Percentiles rank a stretch among this genome's conserved stretches.
Evolutionary conservation across 2,888 invertebrate species (phyloP).

Genomic region (Pimpla rufipes): DNA sequence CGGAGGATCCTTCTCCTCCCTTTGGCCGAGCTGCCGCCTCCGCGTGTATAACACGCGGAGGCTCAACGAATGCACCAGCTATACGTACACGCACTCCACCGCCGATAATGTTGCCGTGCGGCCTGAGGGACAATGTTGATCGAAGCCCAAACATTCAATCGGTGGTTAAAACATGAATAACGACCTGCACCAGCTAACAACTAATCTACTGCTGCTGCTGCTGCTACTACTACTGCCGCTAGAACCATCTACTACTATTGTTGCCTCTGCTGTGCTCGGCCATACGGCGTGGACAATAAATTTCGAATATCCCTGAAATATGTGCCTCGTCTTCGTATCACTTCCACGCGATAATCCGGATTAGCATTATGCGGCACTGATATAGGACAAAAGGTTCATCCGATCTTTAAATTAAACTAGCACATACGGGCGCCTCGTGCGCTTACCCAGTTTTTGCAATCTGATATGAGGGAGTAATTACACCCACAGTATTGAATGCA

Average conservation of each 20-base stretch:
- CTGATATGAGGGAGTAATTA: too few relatives aligned
- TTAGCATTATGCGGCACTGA: background rate
- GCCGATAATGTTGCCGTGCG: slow-evolving; percentile 28
- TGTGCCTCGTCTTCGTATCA: slow-evolving; percentile 3
- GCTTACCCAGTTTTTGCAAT: too few relatives aligned
- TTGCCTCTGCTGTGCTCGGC: too few relatives aligned
- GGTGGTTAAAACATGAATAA: slow-evolving; percentile 42
- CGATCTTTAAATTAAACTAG: too few relatives aligned
- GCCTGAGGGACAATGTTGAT: slow-evolving; percentile 34
- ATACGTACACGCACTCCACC: slow-evolving; percentile 2
- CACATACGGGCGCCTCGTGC: too few relatives aligned
- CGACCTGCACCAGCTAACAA: slow-evolving; percentile 21
- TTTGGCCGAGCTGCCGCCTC: too few relatives aligned
- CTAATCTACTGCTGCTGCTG: slow-evolving; percentile 10
- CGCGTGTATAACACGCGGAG: too few relatives aligned
- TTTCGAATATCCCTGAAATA: slow-evolving; percentile 13
- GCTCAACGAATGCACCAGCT: background rate
- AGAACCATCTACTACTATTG: too few relatives aligned
- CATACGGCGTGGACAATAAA: slow-evolving; percentile 28
- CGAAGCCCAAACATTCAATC: slow-evolving; percentile 50
- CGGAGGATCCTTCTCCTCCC: slow-evolving; percentile 43
- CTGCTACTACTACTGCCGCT: too few relatives aligned
- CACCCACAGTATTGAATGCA: too few relatives aligned
- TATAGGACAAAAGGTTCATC: too few relatives aligned
- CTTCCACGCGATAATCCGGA: slow-evolving; percentile 15